Percentiles rank a stretch among this genome's conserved stretches.
Conservation (phyloP, 1,140 invertebrate species). For the Belonocnema kinseyi region DNA sequence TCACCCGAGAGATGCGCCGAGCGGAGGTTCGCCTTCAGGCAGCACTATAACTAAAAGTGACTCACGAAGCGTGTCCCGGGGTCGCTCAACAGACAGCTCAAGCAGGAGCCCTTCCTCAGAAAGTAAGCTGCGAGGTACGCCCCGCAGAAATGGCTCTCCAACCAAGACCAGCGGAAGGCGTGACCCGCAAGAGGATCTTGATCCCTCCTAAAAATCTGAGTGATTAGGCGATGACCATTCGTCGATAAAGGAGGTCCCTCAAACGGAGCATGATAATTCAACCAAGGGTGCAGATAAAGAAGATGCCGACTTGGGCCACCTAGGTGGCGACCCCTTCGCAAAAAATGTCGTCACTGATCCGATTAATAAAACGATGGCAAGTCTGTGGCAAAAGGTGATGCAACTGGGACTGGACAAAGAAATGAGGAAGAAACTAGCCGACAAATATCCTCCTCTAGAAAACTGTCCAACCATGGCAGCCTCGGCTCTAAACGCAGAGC, state of each 20-base stretch:
- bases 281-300: neutral
- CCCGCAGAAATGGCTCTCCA: no score
- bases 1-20: no score
- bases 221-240: no score
- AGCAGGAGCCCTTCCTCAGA: no score
- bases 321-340: conserved; percentile 1
- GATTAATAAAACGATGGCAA: neutral
- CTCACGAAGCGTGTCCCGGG: no score
- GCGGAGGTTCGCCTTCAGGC: no score
- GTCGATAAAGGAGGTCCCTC: neutral
- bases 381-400: neutral
- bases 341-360: neutral
- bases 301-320: neutral
- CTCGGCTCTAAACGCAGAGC: neutral
- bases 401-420: neutral
- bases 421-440: neutral
- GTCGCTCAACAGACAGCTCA: no score
- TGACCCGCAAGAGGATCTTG: no score
- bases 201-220: no score
- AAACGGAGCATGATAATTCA: neutral
- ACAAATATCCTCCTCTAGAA: neutral
- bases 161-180: no score
- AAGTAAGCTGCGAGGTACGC: no score
- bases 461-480: neutral
- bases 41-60: no score